phyloP scores from a whole-genome alignment of 2,113 vertebrate species.

The Lampris incognitus region DNA sequence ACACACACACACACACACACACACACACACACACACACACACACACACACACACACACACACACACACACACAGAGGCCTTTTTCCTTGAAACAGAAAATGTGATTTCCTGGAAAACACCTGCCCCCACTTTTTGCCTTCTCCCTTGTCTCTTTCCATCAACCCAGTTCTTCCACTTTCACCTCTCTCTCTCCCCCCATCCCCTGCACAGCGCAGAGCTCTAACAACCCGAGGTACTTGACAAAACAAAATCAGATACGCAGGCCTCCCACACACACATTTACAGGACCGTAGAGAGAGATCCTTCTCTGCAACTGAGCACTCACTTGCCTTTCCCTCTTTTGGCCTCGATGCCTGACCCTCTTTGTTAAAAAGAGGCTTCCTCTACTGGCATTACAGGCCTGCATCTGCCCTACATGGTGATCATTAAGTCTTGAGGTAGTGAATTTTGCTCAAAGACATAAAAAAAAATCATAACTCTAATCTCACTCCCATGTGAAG shows the following conservation, averaged over 20 bases:
- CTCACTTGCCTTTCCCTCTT: not conserved
- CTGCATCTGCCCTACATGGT: not conserved
- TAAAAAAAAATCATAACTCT: too few relatives aligned
- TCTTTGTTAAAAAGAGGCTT: not conserved
- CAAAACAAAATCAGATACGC: conserved; percentile 29
- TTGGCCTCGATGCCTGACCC: not conserved
- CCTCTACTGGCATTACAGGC: not conserved
- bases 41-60: conserved; percentile 4
- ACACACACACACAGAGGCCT: conserved; percentile 1
- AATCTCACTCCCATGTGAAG: not conserved
- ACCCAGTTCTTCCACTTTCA: conserved; percentile 9
- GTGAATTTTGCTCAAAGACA: too few relatives aligned
- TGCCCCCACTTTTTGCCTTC: conserved; percentile 37
- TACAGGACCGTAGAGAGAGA: conserved; percentile 19
- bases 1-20: conserved; percentile 2
- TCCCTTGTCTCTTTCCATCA: conserved; percentile 33
- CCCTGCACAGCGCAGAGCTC: not conserved
- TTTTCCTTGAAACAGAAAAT: conserved; percentile 60
- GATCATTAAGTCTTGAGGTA: too few relatives aligned
- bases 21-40: conserved; percentile 17
- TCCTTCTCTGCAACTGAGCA: not conserved
- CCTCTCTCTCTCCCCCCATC: not conserved
- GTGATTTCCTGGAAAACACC: conserved; percentile 63
- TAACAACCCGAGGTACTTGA: conserved; percentile 11
- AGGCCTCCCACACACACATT: conserved; percentile 32